These are phyloP conservation scores for Hermetia illucens DNA, from an alignment of 1,140 invertebrate species.

Conservation along the genomic window DNA sequence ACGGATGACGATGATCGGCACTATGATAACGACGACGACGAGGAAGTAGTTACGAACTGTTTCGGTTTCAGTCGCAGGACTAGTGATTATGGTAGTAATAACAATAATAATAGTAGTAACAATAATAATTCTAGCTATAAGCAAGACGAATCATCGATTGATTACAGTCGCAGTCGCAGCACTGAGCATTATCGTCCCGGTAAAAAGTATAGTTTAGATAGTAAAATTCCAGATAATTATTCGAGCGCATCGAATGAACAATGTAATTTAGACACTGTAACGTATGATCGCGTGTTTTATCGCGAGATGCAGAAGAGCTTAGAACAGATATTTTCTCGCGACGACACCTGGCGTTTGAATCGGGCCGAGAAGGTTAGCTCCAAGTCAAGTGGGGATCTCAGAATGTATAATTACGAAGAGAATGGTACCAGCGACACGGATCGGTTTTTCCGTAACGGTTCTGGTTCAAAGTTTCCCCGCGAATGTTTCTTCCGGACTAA, in stretches of 20 bases:
- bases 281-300: constrained; percentile 28
- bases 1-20: constrained; percentile 3
- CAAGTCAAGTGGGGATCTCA: constrained; percentile 27
- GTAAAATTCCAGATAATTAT: constrained; percentile 2
- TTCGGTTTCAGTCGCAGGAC: constrained; percentile 3
- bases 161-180: background rate
- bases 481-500: constrained; percentile 22
- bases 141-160: background rate
- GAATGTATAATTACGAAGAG: constrained; percentile 22
- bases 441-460: constrained; percentile 22
- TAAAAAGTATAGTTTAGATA: constrained; percentile 8
- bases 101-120: background rate
- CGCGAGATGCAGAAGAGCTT: constrained; percentile 11
- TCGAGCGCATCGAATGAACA: background rate
- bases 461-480: constrained; percentile 24
- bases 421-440: constrained; percentile 5
- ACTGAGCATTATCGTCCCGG: background rate
- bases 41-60: constrained; percentile 1
- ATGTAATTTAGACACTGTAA: constrained; percentile 16
- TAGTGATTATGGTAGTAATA: background rate
- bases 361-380: constrained; percentile 19
- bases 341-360: background rate
- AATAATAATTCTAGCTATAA: background rate
- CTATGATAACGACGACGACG: constrained; percentile 4
- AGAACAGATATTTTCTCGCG: constrained; percentile 12